phyloP scores from a whole-genome alignment of 2,888 invertebrate genomes.

The Cryptus viduatorius region DNA sequence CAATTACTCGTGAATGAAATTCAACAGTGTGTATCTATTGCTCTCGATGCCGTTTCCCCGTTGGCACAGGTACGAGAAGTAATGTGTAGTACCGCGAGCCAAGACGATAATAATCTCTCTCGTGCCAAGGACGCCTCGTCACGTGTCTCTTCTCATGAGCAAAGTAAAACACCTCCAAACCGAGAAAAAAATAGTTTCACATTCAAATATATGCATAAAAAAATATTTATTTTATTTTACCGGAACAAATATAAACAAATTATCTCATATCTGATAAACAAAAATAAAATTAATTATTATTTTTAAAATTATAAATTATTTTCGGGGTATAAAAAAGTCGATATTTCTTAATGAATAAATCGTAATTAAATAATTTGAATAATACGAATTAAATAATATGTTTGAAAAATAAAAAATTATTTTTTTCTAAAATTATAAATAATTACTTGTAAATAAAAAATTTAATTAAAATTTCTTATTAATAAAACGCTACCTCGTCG shows the following conservation, averaged over 20 bases:
- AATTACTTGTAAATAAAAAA: not conserved
- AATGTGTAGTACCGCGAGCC: conserved; percentile 57
- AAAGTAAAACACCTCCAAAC: conserved; percentile 19
- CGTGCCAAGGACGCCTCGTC: conserved; percentile 64
- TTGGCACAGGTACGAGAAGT: conserved; percentile 65
- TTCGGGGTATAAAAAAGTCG: no score
- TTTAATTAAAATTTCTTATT: not conserved
- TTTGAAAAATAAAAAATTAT: not conserved
- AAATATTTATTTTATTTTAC: not conserved
- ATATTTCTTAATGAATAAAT: no score
- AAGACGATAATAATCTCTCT: conserved; percentile 66
- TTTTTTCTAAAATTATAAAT: no score
- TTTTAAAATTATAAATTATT: no score
- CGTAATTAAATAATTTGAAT: not conserved
- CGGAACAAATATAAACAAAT: not conserved
- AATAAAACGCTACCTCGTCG: conserved; percentile 79
- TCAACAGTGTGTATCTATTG: conserved; percentile 45
- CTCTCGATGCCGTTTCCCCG: conserved; percentile 27
- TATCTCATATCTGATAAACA: no score
- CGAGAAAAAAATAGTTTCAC: not conserved
- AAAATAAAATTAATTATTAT: no score
- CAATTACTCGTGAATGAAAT: conserved; percentile 53
- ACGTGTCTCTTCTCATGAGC: conserved; percentile 51
- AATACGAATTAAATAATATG: not conserved
- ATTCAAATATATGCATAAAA: not conserved